These are phyloP conservation scores for Malthinus seriepunctatus DNA, from an alignment of 2,888 invertebrate species.

Conservation along the genomic window DNA sequence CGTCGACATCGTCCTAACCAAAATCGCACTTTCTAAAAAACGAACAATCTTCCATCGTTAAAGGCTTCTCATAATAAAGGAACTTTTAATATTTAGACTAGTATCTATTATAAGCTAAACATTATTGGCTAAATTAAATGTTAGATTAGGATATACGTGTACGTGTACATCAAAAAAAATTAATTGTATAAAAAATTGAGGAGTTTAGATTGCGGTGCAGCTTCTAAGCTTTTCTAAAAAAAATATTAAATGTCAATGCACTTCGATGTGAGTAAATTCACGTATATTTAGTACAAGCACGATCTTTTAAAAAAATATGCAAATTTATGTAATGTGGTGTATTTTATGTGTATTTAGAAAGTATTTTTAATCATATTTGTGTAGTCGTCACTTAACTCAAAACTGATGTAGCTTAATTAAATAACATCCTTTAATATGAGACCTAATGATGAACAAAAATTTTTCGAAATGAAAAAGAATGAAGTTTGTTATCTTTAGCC, in stretches of 20 bases:
- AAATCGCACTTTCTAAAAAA: slow-evolving; percentile 6
- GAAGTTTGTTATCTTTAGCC: too few relatives aligned
- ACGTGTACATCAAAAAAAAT: slow-evolving; percentile 10
- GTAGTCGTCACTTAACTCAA: slow-evolving; percentile 14
- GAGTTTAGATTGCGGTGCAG: slow-evolving; percentile 28
- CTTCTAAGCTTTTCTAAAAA: slow-evolving; percentile 21
- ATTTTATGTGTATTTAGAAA: slow-evolving; percentile 19
- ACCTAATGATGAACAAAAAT: not conserved
- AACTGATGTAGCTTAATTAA: slow-evolving; percentile 17
- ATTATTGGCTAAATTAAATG: slow-evolving; percentile 11
- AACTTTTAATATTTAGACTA: slow-evolving; percentile 11
- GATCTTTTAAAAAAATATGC: slow-evolving; percentile 15
- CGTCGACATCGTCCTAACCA: slow-evolving; percentile 23
- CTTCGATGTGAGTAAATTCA: slow-evolving; percentile 15
- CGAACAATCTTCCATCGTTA: slow-evolving; percentile 5
- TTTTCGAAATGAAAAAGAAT: slow-evolving; percentile 1
- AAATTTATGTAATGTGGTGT: slow-evolving; percentile 25
- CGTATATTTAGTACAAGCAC: slow-evolving; percentile 27
- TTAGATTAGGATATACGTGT: slow-evolving; percentile 17
- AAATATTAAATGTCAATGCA: slow-evolving; percentile 25
- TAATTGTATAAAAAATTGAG: not conserved
- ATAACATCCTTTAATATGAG: slow-evolving; percentile 8
- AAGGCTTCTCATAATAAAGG: slow-evolving; percentile 14
- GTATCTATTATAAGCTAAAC: slow-evolving; percentile 14
- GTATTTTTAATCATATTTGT: slow-evolving; percentile 28